phyloP scores from a whole-genome alignment of 2,113 vertebrate species.

The Periophthalmodon schlosseri region DNA sequence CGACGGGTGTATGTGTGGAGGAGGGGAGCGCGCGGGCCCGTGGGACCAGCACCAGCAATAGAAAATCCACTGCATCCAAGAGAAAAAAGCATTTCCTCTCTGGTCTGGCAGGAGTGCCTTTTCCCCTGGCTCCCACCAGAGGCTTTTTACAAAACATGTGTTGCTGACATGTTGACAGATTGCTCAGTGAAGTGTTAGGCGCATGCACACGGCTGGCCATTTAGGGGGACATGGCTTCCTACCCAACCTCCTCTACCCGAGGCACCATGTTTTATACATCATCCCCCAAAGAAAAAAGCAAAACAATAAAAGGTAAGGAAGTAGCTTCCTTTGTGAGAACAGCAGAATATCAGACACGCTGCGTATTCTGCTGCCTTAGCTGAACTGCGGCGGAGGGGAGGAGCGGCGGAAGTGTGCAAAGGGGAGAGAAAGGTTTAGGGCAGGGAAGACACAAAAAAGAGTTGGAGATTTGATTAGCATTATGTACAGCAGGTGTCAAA shows the following conservation, averaged over 20 bases:
- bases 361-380: conserved; percentile 66
- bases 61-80: conserved; percentile 99
- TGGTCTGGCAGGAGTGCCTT: conserved; percentile 82
- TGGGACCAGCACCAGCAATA: conserved; percentile 94
- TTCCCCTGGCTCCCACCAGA: conserved; percentile 94
- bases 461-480: conserved; percentile 58
- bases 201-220: conserved; percentile 99
- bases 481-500: conserved; percentile 63
- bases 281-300: conserved; percentile 78
- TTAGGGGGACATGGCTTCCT: conserved; percentile 99
- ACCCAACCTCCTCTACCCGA: conserved; percentile 99
- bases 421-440: conserved; percentile 59
- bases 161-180: conserved; percentile 99
- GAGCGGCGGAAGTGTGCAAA: conserved; percentile 61
- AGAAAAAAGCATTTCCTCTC: conserved; percentile 81
- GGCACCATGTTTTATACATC: conserved; percentile 99
- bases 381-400: conserved; percentile 67
- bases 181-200: conserved; percentile 99
- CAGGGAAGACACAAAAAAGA: conserved; percentile 48
- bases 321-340: conserved; percentile 68
- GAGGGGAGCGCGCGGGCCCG: conserved; percentile 79
- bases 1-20: conserved; percentile 78
- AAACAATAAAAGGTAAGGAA: conserved; percentile 74
- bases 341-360: conserved; percentile 66
- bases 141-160: conserved; percentile 99